Conservation (phyloP, 2,797 vertebrate genomes). For the Fistularia commersonii region DNA sequence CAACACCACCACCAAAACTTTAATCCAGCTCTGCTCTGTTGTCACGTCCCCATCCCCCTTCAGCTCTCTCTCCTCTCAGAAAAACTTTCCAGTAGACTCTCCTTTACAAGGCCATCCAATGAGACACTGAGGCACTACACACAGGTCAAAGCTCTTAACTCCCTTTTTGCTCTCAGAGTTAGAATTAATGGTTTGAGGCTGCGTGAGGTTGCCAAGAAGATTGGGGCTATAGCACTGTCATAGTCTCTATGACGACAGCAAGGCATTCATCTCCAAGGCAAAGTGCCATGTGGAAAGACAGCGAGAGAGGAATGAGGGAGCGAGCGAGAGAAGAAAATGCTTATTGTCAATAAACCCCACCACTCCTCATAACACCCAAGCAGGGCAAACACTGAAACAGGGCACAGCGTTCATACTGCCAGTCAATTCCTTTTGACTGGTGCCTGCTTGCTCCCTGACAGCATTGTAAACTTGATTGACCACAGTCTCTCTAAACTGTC, state of each 20-base stretch:
- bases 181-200: conserved; percentile 29
- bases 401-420: conserved; percentile 43
- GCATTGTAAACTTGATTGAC: conserved; percentile 24
- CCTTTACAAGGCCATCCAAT: too few relatives aligned
- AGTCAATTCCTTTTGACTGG: conserved; percentile 32
- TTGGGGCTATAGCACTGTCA: conserved; percentile 13
- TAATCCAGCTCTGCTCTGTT: background rate
- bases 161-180: conserved; percentile 9
- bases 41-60: too few relatives aligned
- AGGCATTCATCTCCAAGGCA: conserved; percentile 42
- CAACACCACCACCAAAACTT: too few relatives aligned
- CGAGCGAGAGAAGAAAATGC: conserved; percentile 34
- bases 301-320: conserved; percentile 17
- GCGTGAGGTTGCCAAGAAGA: conserved; percentile 43
- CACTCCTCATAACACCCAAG: conserved; percentile 44
- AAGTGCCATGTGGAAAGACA: conserved; percentile 38
- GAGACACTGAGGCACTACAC: background rate
- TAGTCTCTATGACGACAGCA: conserved; percentile 57
- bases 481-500: too few relatives aligned
- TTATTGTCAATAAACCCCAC: conserved; percentile 57
- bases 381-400: conserved; percentile 45
- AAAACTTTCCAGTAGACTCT: too few relatives aligned
- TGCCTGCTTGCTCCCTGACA: conserved; percentile 16
- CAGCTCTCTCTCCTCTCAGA: too few relatives aligned
- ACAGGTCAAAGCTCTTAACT: conserved; percentile 13